phyloP scores from a whole-genome alignment of 2,113 vertebrate species.

The mouse (Mus musculus) region GRCm39 chr15:101287001-101287500 shows the following conservation, averaged over 20 bases:
- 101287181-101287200: not conserved
- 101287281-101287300: not conserved
- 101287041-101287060: not conserved
- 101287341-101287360: not conserved
- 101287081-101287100: not conserved
- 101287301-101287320: accelerated
- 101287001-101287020: not conserved
- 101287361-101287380: not conserved
- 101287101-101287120: too few species aligned
- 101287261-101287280: not conserved
- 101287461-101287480: not conserved
- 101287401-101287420: not conserved
- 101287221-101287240: not conserved
- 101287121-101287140: not conserved
- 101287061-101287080: not conserved
- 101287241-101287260: not conserved
- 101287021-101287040: not conserved
- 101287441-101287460: not conserved
- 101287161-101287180: not conserved
- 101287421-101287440: not conserved
- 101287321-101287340: not conserved
- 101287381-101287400: not conserved
- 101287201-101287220: not conserved
- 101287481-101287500: not conserved
- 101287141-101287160: not conserved